These are phyloP conservation scores for Ophthalmolycus amberensis DNA, from an alignment of 2,113 vertebrate genomes.

Conservation along the genomic window DNA sequence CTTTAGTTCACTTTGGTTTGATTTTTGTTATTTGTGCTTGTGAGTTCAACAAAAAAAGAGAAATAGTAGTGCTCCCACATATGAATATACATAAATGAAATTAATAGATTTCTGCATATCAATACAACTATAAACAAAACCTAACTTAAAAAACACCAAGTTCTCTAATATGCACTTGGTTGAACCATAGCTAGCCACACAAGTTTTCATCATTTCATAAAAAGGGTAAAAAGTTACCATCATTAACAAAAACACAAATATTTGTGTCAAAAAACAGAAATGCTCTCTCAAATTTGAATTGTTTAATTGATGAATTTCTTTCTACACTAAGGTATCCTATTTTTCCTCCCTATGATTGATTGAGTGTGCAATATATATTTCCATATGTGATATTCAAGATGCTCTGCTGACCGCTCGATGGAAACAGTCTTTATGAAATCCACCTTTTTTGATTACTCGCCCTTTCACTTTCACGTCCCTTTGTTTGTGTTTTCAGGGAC, in stretches of 20 bases:
- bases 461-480: conserved; percentile 12
- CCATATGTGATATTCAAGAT: neutral
- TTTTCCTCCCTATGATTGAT: neutral
- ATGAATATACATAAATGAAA: neutral
- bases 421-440: conserved; percentile 29
- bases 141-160: too few species aligned
- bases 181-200: neutral
- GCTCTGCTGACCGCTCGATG: conserved; percentile 28
- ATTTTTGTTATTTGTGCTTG: neutral
- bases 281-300: neutral
- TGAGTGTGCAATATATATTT: neutral
- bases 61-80: neutral
- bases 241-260: neutral
- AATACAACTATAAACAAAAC: neutral
- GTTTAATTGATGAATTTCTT: neutral
- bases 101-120: neutral
- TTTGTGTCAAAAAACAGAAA: neutral
- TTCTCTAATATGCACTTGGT: neutral
- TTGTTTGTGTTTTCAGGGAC: conserved; percentile 66
- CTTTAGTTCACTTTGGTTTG: neutral
- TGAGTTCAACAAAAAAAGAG: neutral
- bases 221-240: neutral
- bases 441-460: neutral
- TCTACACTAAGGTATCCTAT: neutral
- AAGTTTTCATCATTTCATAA: neutral